Evolutionary conservation across 2,797 vertebrate species (phyloP), one percentile per base, ranked within the genome.

Genomic region (Euthynnus affinis): DNA sequence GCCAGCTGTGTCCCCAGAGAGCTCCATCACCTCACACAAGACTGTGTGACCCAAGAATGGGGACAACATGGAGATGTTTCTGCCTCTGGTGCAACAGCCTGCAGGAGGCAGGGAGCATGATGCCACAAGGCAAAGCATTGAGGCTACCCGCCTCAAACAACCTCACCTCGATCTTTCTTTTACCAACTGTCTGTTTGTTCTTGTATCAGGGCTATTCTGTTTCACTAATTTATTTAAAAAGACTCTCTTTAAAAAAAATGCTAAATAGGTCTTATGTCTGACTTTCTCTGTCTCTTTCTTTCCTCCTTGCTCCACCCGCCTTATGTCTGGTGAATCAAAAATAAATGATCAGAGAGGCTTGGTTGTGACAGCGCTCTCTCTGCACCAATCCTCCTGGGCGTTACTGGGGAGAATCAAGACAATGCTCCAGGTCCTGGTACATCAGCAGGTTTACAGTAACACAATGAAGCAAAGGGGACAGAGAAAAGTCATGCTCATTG

Each of bases 261-360:
- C 53, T 70, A 68, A 81, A 70, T 13, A 75, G 23, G 60, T 29
- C 65, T 55, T 13, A 75, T n/a, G 60, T 29, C 65, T 55, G 71
- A 22, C 44, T 86, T 55, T 64, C 58, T 71, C 42, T 53, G 15
- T 65, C 69, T 65, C 40, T 68, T 68, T 80, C 62, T 64, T 51
- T 66, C 63, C 13, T 71, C 63, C 40, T 66, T 12, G 22, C 75
- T 82, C 79, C 68, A 76, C 62, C 74, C 51, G 71, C 81, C 80
- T 76, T 63, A 61, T 83, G 67, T 80, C 71, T 82, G 71, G 62
- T 44, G 48, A 82, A 90, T 94, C 86, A 93, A 91, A 91, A 90
- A 91, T 92, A 90, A 82, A 92, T 91, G 85, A 91, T 87, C 71
- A 63, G 70, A 74, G 67, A 78, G 75, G 74, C 74, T 87, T 76